A percentile compares a stretch with the other conserved stretches of the same genome.
These are phyloP conservation scores for Motacilla tschutschensis DNA, from an alignment of 2,113 vertebrate species.

Conservation along the genomic window DNA sequence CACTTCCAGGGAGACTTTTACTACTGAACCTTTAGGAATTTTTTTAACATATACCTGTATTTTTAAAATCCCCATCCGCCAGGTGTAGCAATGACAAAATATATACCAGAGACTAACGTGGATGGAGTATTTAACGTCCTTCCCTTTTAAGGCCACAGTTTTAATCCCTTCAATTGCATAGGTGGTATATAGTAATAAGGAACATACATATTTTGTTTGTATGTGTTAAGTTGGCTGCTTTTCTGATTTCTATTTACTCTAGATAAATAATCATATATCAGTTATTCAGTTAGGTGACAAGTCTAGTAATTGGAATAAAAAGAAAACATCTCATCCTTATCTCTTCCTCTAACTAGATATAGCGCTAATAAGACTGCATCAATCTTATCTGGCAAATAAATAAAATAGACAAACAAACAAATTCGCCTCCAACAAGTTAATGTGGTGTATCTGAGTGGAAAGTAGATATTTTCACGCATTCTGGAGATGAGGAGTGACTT, in stretches of 20 bases:
- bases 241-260: conserved; percentile 84
- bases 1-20: neutral
- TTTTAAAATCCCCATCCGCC: neutral
- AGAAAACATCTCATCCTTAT: conserved; percentile 83
- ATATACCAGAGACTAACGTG: neutral
- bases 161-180: conserved; percentile 70
- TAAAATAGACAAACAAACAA: conserved; percentile 97
- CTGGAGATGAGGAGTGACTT: conserved; percentile 95
- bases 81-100: neutral
- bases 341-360: conserved; percentile 83
- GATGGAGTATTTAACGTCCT: neutral
- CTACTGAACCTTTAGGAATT: neutral
- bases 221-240: conserved; percentile 77
- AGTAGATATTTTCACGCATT: conserved; percentile 97
- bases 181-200: conserved; percentile 60
- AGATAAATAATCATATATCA: conserved; percentile 86
- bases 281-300: conserved; percentile 85
- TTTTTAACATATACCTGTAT: neutral
- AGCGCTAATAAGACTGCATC: conserved; percentile 95
- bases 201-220: conserved; percentile 71
- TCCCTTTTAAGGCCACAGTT: conserved; percentile 24
- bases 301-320: conserved; percentile 87
- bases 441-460: conserved; percentile 97
- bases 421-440: conserved; percentile 93
- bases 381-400: conserved; percentile 93